phyloP scores from a whole-genome alignment of 2,888 invertebrate species.

The Stenichneumon culpator region DNA sequence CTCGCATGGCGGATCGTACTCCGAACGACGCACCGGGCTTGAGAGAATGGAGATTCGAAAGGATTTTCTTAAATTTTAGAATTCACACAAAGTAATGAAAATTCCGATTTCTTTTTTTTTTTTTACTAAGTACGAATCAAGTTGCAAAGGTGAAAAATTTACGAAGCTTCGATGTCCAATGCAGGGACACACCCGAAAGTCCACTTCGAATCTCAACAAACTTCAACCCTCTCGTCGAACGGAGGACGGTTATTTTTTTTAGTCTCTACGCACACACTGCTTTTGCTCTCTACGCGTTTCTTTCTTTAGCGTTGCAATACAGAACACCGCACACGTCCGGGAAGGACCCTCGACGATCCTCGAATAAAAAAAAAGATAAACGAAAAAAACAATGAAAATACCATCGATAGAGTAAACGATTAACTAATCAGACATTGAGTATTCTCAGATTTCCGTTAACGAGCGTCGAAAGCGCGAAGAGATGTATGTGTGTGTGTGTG shows the following conservation, averaged over 20 bases:
- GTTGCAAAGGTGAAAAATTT: conserved; percentile 14
- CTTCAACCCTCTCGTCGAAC: conserved; percentile 66
- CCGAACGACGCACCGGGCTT: conserved; percentile 66
- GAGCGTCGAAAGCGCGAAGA: conserved; percentile 65
- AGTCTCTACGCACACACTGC: conserved; percentile 34
- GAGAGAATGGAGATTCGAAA: conserved; percentile 52
- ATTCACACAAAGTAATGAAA: conserved; percentile 17
- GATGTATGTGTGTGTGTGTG: not conserved
- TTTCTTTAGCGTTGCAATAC: conserved; percentile 69
- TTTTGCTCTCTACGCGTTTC: conserved; percentile 45
- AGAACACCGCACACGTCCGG: conserved; percentile 68
- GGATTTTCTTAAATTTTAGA: conserved; percentile 24
- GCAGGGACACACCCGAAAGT: conserved; percentile 18
- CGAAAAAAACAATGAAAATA: conserved; percentile 46
- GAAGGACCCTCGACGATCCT: conserved; percentile 65
- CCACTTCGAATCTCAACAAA: not conserved
- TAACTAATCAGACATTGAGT: conserved; percentile 77
- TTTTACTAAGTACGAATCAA: not conserved
- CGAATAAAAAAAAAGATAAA: conserved; percentile 63
- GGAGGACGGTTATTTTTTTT: conserved; percentile 66
- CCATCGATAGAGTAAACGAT: conserved; percentile 38
- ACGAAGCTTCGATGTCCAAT: conserved; percentile 15
- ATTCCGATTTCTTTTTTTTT: conserved; percentile 23
- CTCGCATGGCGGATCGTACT: conserved; percentile 55
- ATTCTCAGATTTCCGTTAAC: conserved; percentile 73